Base-by-base conservation (phyloP, 2,113 vertebrate genomes). In the Sciurus niger region DNA sequence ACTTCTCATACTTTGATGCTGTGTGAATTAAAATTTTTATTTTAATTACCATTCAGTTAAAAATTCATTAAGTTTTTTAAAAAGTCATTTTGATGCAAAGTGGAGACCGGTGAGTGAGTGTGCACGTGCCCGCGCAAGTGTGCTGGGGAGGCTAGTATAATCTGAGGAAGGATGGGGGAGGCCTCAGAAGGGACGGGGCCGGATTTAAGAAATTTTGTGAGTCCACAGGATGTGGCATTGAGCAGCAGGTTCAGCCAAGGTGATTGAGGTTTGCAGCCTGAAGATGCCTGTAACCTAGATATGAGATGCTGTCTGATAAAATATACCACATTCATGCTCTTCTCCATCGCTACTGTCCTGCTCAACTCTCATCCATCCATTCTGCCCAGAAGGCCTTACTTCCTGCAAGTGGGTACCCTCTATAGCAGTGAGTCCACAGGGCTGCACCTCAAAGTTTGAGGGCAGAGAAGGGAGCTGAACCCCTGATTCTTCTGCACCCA, bases 161-260 rank as follows among this genome's bases (percentile, higher is more conserved):
- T 20, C 40, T 70, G 17, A 76, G 68, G 34, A 67, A 93, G 79
- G 51, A 43, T 88, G 46, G 18, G 51, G 53, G 58, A 84, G 73
- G 82, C 58, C 34, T 67, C 55, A 82, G 93, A 92, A 92, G 43
- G 40, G 70, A 85, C 55, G 89, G 92, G 87, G 30, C 89, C 65
- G 1, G 28, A 86, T 48, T 68, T 80, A 83, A 90, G 91, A 95
- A 77, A 89, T 79, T 74, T 60, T 78, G 53, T 92, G 46, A 83
- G 55, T 84, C 89, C 96, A 96, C 95, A 96, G 96, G 97, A 96
- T 96, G 95, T 98, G 94, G 73, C 63, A n/a, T 63, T 55, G 77
- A 87, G 53, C 24, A 79, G 67, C 6, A 9, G 89, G 67, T 4
- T 2, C 46, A 60, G n/a, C 43, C 28, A 34, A 43, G 10, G 18